These are phyloP conservation scores for Odontesthes bonariensis DNA, from an alignment of 2,113 vertebrate genomes.

Conservation along the genomic window DNA sequence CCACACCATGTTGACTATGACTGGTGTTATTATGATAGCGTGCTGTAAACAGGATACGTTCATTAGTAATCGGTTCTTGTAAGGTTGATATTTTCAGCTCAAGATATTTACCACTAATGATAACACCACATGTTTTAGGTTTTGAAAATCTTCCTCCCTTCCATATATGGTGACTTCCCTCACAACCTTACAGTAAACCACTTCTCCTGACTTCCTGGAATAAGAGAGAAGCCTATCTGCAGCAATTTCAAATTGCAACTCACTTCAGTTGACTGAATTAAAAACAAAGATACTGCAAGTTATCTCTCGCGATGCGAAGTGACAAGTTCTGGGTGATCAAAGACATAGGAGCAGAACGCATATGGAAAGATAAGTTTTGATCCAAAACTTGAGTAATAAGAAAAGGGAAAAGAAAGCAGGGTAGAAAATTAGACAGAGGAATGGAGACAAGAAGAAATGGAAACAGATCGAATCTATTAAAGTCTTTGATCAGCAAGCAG, in stretches of 20 bases:
- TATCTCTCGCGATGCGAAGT: conserved; percentile 38
- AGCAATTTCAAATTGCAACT: conserved; percentile 32
- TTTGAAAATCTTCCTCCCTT: conserved; percentile 25
- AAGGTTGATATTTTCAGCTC: conserved; percentile 48
- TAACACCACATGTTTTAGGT: conserved; percentile 59
- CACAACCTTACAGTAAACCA: conserved; percentile 54
- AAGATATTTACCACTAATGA: conserved; percentile 59
- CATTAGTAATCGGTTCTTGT: conserved; percentile 55
- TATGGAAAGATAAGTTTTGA: conserved; percentile 41
- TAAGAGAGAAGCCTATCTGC: conserved; percentile 20
- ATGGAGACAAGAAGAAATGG: conserved; percentile 45
- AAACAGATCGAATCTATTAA: conserved; percentile 71
- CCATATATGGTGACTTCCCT: conserved; percentile 30
- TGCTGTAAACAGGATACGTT: conserved; percentile 70
- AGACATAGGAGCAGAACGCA: conserved; percentile 47
- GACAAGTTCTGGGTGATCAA: conserved; percentile 44
- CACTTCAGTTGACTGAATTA: conserved; percentile 15
- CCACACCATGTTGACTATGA: conserved; percentile 33
- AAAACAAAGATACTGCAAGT: conserved; percentile 26
- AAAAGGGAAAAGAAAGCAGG: not conserved
- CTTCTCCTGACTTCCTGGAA: conserved; percentile 26
- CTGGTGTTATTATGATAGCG: conserved; percentile 52
- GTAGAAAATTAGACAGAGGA: conserved; percentile 33
- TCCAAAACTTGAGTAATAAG: conserved; percentile 39
- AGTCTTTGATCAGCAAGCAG: conserved; percentile 73